Conservation (phyloP, 2,113 vertebrate species). For the Lophochroa leadbeateri region DNA sequence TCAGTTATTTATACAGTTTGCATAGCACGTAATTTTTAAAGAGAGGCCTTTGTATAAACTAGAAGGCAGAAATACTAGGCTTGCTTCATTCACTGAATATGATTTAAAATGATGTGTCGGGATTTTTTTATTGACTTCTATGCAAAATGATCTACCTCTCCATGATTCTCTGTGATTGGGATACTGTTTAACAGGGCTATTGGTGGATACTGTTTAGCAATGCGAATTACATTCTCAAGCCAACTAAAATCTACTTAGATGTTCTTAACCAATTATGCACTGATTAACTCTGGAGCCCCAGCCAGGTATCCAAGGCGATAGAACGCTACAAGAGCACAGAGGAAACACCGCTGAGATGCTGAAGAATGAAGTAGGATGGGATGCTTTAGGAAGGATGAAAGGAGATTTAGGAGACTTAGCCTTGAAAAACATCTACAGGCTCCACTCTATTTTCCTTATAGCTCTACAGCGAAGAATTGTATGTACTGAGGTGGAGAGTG, state of each 20-base stretch:
- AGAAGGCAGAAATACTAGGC: neutral
- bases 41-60: neutral
- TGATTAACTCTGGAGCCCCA: neutral
- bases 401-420: neutral
- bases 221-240: neutral
- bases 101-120: neutral
- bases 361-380: neutral
- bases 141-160: neutral
- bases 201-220: neutral
- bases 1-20: neutral
- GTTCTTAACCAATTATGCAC: neutral
- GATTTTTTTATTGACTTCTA: neutral
- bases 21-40: neutral
- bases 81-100: neutral
- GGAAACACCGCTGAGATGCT: neutral
- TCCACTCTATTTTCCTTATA: neutral
- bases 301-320: neutral
- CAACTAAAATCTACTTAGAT: neutral
- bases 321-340: accelerated
- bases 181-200: neutral
- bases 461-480: neutral
- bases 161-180: neutral
- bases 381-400: neutral
- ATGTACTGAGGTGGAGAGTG: neutral
- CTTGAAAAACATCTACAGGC: neutral